A percentile compares a stretch with the other conserved stretches of the same genome.
Evolutionary conservation across 2,888 invertebrate genomes (phyloP).

Genomic region (Melitaea athalia): DNA sequence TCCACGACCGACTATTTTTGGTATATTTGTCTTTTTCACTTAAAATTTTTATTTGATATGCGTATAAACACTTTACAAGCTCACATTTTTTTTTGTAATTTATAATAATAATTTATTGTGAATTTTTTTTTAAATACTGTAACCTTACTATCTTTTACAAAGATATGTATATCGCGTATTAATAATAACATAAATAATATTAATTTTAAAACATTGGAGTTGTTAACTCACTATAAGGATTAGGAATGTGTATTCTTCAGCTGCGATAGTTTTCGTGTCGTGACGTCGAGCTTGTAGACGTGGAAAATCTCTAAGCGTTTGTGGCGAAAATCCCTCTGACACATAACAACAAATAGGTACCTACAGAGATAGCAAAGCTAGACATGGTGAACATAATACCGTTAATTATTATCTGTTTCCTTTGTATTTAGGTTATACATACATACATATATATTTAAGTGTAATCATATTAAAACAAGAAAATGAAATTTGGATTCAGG

Average conservation of each 20-base stretch:
- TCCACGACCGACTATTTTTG: neutral
- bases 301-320: conserved; percentile 60
- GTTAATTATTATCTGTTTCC: neutral
- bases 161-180: neutral
- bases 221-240: conserved; percentile 6
- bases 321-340: conserved; percentile 60
- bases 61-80: too few species aligned
- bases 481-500: too few species aligned
- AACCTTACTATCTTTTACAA: neutral
- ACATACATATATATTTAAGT: neutral
- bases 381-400: neutral
- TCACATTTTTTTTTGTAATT: neutral
- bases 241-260: conserved; percentile 3
- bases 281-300: conserved; percentile 46
- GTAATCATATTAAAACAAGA: neutral
- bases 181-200: neutral
- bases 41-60: too few species aligned
- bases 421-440: conserved; percentile 1
- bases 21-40: neutral
- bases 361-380: neutral
- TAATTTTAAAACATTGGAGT: neutral
- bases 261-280: conserved; percentile 6
- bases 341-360: neutral
- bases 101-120: too few species aligned
- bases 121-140: neutral